Evolutionary conservation across 2,113 vertebrate genomes (phyloP).

Genomic region (Ovis canadensis): DNA sequence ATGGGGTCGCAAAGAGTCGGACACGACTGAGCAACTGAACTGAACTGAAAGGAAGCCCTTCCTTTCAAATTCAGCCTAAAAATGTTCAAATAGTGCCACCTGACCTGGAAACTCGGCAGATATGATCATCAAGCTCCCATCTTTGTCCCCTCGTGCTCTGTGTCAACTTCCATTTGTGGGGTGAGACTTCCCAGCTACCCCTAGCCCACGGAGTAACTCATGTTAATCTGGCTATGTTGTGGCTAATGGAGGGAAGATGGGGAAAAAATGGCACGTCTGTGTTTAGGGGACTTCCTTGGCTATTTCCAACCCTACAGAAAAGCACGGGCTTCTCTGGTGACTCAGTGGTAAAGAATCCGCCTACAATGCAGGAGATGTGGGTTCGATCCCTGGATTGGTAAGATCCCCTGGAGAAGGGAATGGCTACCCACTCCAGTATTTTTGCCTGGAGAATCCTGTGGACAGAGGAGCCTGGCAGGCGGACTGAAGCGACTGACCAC

Average conservation of each 20-base stretch:
- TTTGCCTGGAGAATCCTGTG: not conserved
- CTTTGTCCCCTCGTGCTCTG: not conserved
- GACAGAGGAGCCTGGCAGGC: not conserved
- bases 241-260: not conserved
- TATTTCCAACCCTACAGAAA: not conserved
- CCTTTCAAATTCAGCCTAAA: not conserved
- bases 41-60: not conserved
- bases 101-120: not conserved
- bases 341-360: not conserved
- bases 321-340: not conserved
- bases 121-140: not conserved
- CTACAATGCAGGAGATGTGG: not conserved
- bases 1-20: too few relatives aligned
- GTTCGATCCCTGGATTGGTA: not conserved
- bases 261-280: not conserved
- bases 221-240: not conserved
- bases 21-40: too few relatives aligned
- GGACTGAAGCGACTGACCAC: not conserved
- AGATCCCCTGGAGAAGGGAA: not conserved
- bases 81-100: not conserved
- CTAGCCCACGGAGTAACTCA: not conserved
- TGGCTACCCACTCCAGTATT: not conserved
- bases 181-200: not conserved
- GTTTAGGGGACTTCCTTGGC: not conserved
- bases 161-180: not conserved